Conservation (phyloP, 2,797 vertebrate species). For the Poeciliopsis gracilis region DNA sequence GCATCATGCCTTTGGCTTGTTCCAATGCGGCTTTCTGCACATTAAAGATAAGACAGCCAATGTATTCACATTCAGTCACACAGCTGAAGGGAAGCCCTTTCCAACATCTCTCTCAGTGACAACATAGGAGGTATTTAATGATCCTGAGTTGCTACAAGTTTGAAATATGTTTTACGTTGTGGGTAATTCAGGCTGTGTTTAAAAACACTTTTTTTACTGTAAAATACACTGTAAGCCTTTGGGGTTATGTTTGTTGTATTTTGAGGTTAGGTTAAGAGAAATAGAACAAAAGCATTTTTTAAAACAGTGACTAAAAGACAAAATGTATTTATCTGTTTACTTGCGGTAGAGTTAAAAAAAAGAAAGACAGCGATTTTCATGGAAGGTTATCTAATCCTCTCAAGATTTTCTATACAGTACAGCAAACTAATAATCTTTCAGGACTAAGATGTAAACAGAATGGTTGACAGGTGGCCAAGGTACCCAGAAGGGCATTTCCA, state of each 20-base stretch:
- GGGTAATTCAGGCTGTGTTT: constrained; percentile 38
- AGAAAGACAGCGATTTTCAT: not conserved
- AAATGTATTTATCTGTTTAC: not conserved
- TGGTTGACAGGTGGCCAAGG: not conserved
- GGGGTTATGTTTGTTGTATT: not conserved
- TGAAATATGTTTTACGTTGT: constrained; percentile 52
- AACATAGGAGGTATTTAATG: constrained; percentile 66
- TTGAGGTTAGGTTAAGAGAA: not conserved
- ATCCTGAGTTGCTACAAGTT: constrained; percentile 46
- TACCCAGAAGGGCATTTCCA: not conserved
- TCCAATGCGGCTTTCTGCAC: constrained; percentile 73
- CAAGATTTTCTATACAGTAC: not conserved
- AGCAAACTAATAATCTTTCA: not conserved
- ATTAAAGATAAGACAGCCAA: constrained; percentile 74
- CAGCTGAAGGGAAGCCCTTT: constrained; percentile 61
- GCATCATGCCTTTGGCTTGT: constrained; percentile 67
- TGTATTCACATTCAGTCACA: constrained; percentile 55
- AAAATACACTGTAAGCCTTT: constrained; percentile 9
- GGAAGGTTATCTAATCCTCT: not conserved
- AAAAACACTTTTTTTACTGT: constrained; percentile 27
- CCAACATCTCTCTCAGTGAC: constrained; percentile 59
- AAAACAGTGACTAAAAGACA: not conserved
- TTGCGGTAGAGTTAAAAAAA: not conserved
- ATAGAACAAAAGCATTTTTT: not conserved
- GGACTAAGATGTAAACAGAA: not conserved